Percentiles rank a stretch among this genome's conserved stretches.
phyloP scores from a whole-genome alignment of 2,113 vertebrate species.

The Lophotis ruficrista region DNA sequence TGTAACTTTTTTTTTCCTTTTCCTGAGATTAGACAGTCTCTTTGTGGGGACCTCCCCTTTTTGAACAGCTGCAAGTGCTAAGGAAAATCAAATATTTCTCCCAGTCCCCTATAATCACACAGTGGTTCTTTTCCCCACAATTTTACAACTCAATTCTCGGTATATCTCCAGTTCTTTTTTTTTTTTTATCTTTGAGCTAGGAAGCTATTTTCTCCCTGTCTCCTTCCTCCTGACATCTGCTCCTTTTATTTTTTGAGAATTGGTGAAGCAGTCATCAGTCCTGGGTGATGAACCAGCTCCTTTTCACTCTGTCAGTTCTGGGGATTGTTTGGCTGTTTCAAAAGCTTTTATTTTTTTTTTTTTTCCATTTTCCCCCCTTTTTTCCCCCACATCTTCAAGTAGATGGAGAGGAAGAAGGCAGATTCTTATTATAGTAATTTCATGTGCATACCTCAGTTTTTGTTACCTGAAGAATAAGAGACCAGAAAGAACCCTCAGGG shows the following conservation, averaged over 20 bases:
- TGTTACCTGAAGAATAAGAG: not conserved
- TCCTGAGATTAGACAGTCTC: not conserved
- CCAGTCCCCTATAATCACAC: not conserved
- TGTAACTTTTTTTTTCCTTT: not conserved
- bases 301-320: not conserved
- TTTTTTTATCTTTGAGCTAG: not conserved
- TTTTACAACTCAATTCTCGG: not conserved
- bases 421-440: not conserved
- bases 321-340: not conserved
- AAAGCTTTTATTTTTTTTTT: not conserved
- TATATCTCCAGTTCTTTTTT: not conserved
- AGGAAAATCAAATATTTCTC: not conserved
- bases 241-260: slow-evolving; percentile 9
- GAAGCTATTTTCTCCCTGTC: slow-evolving; percentile 7
- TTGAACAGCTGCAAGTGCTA: not conserved
- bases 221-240: slow-evolving; percentile 49
- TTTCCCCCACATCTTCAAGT: not conserved
- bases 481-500: not conserved
- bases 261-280: not conserved
- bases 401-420: not conserved
- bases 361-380: too few species aligned
- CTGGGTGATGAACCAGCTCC: not conserved
- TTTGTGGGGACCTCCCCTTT: not conserved
- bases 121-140: not conserved
- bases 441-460: not conserved